phyloP scores from a whole-genome alignment of 2,113 vertebrate species.

The Copsychus sechellarum region DNA sequence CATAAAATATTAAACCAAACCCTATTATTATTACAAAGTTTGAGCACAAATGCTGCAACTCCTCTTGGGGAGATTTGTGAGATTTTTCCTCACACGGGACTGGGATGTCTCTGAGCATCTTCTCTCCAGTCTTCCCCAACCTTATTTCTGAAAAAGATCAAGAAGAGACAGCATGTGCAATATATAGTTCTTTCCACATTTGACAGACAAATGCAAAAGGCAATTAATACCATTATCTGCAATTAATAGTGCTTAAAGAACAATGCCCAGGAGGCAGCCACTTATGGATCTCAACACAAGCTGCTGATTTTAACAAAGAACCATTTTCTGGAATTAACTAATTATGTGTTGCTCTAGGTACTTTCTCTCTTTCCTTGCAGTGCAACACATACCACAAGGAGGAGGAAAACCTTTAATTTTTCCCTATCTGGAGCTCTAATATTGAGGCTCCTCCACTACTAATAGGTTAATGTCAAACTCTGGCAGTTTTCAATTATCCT shows the following conservation, averaged over 20 bases:
- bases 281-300: not conserved
- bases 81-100: not conserved
- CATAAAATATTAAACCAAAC: not conserved
- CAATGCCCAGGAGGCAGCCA: not conserved
- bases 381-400: not conserved
- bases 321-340: not conserved
- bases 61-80: not conserved
- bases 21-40: not conserved
- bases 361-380: not conserved
- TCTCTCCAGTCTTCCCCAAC: not conserved
- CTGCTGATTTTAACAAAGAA: not conserved
- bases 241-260: slow-evolving; percentile 4
- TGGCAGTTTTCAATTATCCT: not conserved
- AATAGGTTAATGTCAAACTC: not conserved
- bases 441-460: not conserved
- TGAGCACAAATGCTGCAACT: not conserved
- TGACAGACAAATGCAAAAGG: not conserved
- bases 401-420: not conserved
- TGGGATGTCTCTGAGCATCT: not conserved
- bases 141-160: not conserved
- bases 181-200: not conserved
- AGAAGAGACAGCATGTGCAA: not conserved
- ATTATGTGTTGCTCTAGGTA: not conserved
- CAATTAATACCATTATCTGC: slow-evolving; percentile 14
- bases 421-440: not conserved